Evolutionary conservation across 2,888 invertebrate species (phyloP).

Genomic region (Bembecia ichneumoniformis): DNA sequence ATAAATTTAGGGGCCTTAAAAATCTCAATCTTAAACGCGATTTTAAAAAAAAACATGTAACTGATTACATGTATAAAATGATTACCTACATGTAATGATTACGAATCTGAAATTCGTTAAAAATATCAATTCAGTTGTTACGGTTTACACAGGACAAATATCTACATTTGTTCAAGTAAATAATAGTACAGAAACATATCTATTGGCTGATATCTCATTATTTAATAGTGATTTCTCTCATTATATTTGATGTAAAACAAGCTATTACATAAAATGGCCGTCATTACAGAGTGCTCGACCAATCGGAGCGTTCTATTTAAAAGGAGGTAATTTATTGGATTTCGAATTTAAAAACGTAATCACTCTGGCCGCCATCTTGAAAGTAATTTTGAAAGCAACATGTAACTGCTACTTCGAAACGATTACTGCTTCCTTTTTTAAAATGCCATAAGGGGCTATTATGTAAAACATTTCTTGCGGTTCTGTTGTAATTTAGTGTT

Average conservation of each 20-base stretch:
- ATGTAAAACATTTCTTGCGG: constrained; percentile 8
- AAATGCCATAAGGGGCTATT: constrained; percentile 10
- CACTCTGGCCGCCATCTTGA: constrained; percentile 48
- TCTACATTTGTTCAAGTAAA: no score
- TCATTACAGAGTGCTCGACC: constrained; percentile 43
- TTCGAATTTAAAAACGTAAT: constrained; percentile 57
- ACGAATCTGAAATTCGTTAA: no score
- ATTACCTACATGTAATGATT: no score
- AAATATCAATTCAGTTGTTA: no score
- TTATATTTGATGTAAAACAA: constrained; percentile 64
- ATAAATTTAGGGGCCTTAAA: no score
- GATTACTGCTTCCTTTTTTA: constrained; percentile 38
- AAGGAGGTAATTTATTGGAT: constrained; percentile 57
- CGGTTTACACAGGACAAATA: no score
- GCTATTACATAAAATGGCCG: constrained; percentile 51
- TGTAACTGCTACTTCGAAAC: constrained; percentile 31
- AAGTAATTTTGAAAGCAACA: constrained; percentile 51
- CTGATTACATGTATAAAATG: no score
- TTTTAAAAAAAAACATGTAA: no score
- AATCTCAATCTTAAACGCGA: no score
- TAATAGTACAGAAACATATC: no score
- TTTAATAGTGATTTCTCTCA: no score
- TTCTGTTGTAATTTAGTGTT: constrained; percentile 1
- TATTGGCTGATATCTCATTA: no score
- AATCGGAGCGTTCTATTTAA: constrained; percentile 46